phyloP scores from a whole-genome alignment of 2,888 invertebrate genomes.

The Drosophila yooni region DNA sequence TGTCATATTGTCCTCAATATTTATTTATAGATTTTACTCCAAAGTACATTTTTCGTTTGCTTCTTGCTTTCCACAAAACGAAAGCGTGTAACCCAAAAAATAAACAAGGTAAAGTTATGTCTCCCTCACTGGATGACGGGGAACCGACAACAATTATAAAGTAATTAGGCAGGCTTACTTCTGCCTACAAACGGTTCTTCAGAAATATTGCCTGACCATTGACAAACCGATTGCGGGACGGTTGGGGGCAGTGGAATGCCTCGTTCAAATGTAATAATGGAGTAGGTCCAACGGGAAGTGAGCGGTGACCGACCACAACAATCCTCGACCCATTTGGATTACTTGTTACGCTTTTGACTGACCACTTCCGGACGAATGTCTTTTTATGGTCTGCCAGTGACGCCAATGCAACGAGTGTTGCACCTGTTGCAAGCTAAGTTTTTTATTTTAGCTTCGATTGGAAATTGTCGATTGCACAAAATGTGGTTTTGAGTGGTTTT shows the following conservation, averaged over 20 bases:
- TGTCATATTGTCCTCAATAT: constrained; percentile 13
- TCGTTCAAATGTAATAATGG: constrained; percentile 11
- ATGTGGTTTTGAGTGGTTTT: background rate
- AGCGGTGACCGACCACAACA: constrained; percentile 39
- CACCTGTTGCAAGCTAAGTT: constrained; percentile 44
- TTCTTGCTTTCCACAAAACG: constrained; percentile 40
- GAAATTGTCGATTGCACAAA: background rate
- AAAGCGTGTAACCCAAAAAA: constrained; percentile 50
- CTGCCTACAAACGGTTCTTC: constrained; percentile 12
- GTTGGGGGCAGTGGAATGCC: background rate
- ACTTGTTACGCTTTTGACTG: constrained; percentile 44
- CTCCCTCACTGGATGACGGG: constrained; percentile 7
- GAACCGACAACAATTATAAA: constrained; percentile 60
- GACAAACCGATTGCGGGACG: constrained; percentile 7
- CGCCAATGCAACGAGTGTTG: constrained; percentile 9
- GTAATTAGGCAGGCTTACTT: constrained; percentile 54
- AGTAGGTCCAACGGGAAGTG: constrained; percentile 20
- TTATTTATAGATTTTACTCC: constrained; percentile 48
- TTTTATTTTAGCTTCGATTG: background rate
- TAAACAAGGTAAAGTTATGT: constrained; percentile 31
- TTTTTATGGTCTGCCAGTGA: constrained; percentile 15
- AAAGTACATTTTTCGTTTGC: constrained; percentile 23
- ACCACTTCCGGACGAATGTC: constrained; percentile 35
- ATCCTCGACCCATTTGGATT: constrained; percentile 49
- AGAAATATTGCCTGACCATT: constrained; percentile 43